phyloP scores from a whole-genome alignment of 2,888 invertebrate genomes.

The Himalopsyche japonica region DNA sequence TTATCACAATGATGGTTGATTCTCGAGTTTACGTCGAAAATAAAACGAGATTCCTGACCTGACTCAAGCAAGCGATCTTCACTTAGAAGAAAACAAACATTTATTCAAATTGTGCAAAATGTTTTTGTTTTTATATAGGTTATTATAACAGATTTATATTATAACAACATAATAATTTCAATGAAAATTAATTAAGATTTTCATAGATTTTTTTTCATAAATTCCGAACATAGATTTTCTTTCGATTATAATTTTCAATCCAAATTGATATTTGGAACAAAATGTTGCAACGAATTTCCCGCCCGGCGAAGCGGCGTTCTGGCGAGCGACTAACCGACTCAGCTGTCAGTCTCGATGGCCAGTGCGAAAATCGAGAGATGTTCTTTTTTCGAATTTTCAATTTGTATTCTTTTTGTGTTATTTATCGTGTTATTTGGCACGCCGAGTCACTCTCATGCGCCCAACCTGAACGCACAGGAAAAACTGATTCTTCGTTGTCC shows the following conservation, averaged over 20 bases:
- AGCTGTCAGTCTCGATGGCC: not conserved
- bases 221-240: not conserved
- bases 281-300: not conserved
- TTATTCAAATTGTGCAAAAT: not conserved
- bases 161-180: not conserved
- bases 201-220: not conserved
- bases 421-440: constrained; percentile 15
- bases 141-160: not conserved
- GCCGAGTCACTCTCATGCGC: constrained; percentile 44
- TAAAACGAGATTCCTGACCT: not conserved
- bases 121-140: not conserved
- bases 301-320: constrained; percentile 7
- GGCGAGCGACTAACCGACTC: constrained; percentile 15
- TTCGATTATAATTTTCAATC: constrained; percentile 3
- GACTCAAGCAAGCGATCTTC: not conserved
- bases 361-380: constrained; percentile 19
- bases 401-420: not conserved
- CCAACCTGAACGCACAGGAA: constrained; percentile 50
- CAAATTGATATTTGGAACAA: not conserved
- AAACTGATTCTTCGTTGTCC: constrained; percentile 60
- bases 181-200: not conserved
- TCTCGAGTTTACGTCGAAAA: not conserved
- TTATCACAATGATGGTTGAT: not conserved
- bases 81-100: not conserved
- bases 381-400: constrained; percentile 26